These are phyloP conservation scores for Adelges cooleyi DNA, from an alignment of 1,140 invertebrate genomes.

Conservation along the genomic window DNA sequence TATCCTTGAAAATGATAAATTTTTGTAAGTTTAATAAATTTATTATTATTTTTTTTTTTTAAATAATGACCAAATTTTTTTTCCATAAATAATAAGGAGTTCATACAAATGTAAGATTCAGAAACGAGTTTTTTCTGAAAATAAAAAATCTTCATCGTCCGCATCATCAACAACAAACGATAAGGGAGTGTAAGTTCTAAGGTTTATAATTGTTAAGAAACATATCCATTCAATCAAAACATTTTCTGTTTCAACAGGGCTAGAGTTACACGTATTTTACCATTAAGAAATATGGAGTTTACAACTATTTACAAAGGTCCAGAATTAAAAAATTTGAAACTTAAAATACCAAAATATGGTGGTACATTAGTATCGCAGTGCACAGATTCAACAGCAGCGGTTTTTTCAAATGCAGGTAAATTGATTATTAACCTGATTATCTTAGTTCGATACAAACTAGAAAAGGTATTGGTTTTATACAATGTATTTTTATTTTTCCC, in stretches of 20 bases:
- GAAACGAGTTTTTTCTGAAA: constrained; percentile 42
- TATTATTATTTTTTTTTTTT: constrained; percentile 20
- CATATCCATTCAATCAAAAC: no score
- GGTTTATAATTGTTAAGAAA: no score
- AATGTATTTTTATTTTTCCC: no score
- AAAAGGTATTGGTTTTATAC: no score
- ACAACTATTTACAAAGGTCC: constrained; percentile 53
- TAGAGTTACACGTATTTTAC: constrained; percentile 39
- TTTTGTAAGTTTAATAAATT: constrained; percentile 44
- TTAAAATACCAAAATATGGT: constrained; percentile 58
- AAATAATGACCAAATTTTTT: constrained; percentile 25
- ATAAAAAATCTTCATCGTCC: constrained; percentile 40
- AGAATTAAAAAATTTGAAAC: constrained; percentile 51
- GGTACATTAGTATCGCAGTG: constrained; percentile 59
- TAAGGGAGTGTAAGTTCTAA: background rate
- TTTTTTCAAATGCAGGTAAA: constrained; percentile 58
- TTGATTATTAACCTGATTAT: no score
- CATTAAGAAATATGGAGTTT: constrained; percentile 70
- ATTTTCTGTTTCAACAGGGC: constrained; percentile 34
- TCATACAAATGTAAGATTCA: constrained; percentile 52
- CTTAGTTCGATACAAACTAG: no score
- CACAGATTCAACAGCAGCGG: constrained; percentile 52
- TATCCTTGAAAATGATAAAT: constrained; percentile 46
- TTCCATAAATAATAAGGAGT: constrained; percentile 42
- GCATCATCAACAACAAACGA: constrained; percentile 23